Base-by-base conservation (phyloP, 2,797 vertebrate genomes). In the Semotilus atromaculatus region DNA sequence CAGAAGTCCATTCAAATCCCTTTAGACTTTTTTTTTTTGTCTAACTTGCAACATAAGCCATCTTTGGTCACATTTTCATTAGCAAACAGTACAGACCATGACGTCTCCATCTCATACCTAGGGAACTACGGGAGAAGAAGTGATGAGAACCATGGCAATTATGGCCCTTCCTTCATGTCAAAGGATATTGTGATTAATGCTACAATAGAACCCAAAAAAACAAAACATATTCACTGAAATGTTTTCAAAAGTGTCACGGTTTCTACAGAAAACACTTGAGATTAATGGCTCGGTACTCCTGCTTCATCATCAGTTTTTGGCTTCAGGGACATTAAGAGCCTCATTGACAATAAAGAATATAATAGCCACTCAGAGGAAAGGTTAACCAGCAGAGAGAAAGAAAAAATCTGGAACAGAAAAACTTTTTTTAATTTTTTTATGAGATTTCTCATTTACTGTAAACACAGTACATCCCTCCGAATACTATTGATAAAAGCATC, bases 281-380 rank as follows among this genome's bases (percentile, higher is more conserved):
- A 80, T 79, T 31, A 83, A 83, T 79, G 70, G 5, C n/a, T 51
- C 45, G 34, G 51, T 43, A 26, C 55, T 73, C 9, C 58, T 86
- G 85, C 85, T 83, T 86, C 68, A 82, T 86, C 75, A 73, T 73
- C 76, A 80, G 29, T 60, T 74, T 76, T 84, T 75, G 74, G 34
- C 82, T 70, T 78, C 21, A 23, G 74, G 82, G 82, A 84, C 82
- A 84, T 80, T 74, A 80, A 70, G 31, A 70, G 78, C 60, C 45
- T 68, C 36, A 51, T 74, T 80, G 77, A 75, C 81, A 83, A 74
- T 73, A 86, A 79, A 55, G 36, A 86, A 64, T 36, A 45, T 79
- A 66, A 72, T 66, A 67, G 70, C 70, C 48, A 66, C 60, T 55
- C 31, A 3, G 23, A 55, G 68, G n/a, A 66, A 72, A 80, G 55